Conservation (phyloP, 2,888 invertebrate genomes). For the Ophion ventricosus region DNA sequence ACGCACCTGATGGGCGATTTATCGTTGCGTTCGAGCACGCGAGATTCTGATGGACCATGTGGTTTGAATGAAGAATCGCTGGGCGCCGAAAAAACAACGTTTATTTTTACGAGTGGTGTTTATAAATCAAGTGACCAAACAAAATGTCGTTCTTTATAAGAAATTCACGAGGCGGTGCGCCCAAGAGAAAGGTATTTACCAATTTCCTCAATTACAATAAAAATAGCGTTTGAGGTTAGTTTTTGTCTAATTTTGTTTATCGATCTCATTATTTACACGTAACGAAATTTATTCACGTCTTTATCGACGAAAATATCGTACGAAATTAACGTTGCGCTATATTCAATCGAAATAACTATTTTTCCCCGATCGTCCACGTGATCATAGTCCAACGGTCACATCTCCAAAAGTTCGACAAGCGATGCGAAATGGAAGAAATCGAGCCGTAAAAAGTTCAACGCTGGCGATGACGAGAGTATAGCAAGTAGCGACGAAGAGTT, state of each 20-base stretch:
- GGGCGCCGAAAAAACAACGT: slow-evolving; percentile 7
- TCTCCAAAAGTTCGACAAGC: slow-evolving; percentile 52
- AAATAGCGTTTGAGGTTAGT: slow-evolving; percentile 40
- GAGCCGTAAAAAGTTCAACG: slow-evolving; percentile 65
- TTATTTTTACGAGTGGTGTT: slow-evolving; percentile 40
- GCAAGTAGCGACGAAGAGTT: slow-evolving; percentile 81
- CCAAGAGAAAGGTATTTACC: slow-evolving; percentile 76
- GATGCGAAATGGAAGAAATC: slow-evolving; percentile 68
- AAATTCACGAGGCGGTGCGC: slow-evolving; percentile 71
- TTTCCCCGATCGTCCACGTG: background rate
- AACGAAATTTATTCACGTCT: background rate
- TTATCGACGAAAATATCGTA: background rate
- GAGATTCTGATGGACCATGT: slow-evolving; percentile 49
- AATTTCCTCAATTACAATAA: background rate
- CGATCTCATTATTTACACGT: background rate
- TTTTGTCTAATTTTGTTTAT: slow-evolving; percentile 35
- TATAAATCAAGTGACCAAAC: background rate
- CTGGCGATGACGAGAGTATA: slow-evolving; percentile 79
- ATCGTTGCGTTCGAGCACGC: slow-evolving; percentile 11
- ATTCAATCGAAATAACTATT: background rate
- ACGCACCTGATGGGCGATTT: background rate
- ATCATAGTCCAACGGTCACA: slow-evolving; percentile 67
- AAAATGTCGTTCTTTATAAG: slow-evolving; percentile 80
- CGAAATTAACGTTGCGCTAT: background rate
- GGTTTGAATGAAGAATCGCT: slow-evolving; percentile 42